phyloP scores from a whole-genome alignment of 2,888 invertebrate genomes.

The Ischnus inquisitorius region DNA sequence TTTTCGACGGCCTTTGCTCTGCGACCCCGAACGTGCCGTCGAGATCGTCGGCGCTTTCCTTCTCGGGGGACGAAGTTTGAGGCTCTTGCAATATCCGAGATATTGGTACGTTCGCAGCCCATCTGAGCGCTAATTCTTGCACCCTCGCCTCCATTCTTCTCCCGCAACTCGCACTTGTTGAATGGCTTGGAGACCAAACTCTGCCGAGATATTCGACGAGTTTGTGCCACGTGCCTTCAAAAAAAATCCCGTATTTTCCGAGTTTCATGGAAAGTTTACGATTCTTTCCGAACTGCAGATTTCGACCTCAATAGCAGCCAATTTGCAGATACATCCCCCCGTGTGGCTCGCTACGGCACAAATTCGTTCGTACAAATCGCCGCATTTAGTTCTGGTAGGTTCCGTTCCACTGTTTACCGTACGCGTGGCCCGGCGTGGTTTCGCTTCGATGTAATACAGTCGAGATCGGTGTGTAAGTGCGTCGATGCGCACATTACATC shows the following conservation, averaged over 20 bases:
- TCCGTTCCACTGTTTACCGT: constrained; percentile 3
- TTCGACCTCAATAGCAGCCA: constrained; percentile 47
- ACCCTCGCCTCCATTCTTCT: constrained; percentile 49
- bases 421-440: constrained; percentile 55
- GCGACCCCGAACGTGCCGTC: constrained; percentile 64
- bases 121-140: constrained; percentile 68
- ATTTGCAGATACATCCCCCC: constrained; percentile 55
- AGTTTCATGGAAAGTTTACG: constrained; percentile 26
- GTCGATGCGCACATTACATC: constrained; percentile 18
- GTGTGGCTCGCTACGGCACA: constrained; percentile 5
- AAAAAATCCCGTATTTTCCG: constrained; percentile 36
- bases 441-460: constrained; percentile 26
- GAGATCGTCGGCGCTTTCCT: constrained; percentile 20
- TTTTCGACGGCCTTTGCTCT: constrained; percentile 9
- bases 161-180: constrained; percentile 17
- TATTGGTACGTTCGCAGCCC: constrained; percentile 11
- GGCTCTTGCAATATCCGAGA: not conserved
- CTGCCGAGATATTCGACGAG: not conserved
- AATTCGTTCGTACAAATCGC: constrained; percentile 48
- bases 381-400: constrained; percentile 29
- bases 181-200: constrained; percentile 6
- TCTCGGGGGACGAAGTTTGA: constrained; percentile 21
- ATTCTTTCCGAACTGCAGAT: constrained; percentile 10
- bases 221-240: not conserved
- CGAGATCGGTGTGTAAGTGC: not conserved